Base-by-base conservation (phyloP, 2,113 vertebrate genomes). In the Calypte anna region DNA sequence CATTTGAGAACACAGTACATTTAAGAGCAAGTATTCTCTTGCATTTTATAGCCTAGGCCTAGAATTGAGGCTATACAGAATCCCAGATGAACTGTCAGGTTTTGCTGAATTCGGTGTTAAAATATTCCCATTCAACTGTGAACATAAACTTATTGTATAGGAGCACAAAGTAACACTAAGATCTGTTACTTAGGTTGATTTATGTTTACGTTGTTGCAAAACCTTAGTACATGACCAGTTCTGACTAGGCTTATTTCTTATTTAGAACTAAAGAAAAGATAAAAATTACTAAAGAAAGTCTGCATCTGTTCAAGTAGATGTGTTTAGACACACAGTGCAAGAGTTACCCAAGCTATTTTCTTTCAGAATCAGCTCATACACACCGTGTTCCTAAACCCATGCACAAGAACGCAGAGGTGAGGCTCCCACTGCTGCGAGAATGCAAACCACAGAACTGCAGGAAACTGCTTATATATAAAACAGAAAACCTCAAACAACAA, bases 351-450 rank as follows among this genome's bases (percentile, higher is more conserved):
- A 4, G 20, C 20, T 30, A 14, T n/a, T 48, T 67, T 31, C 28
- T 13, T 63, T 51, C 5, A 48, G 8, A 7, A 82, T 3, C 6
- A 14, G 12, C 10, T 81, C 25, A 40, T 14, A 44, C 30, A 54
- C 69, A 28, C 0, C 0, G 14, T 6, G 12, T 9, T 81, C 10
- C 10, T 27, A 44, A 69, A 76, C 7, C 9, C 15, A 53, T 36
- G 73, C 10, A 9, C 7, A 62, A n/a, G 15, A 46, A 74, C 55
- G 31, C n/a, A 61, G 30, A 54, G 57, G 46, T 1, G 2, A 64
- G 20, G 38, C 17, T 78, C 27, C 23, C n/a, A 67, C 21, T 73
- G 38, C 28, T 12, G 12, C 13, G 9, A 44, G 19, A 73, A 57
- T 0, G 4, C 2, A 36, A 78, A 31, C 44, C 61, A 58, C 11